Percentiles rank a stretch among this genome's conserved stretches.
phyloP scores from a whole-genome alignment of 1,140 invertebrate species.

The Brachionus asplanchnoidis region DNA sequence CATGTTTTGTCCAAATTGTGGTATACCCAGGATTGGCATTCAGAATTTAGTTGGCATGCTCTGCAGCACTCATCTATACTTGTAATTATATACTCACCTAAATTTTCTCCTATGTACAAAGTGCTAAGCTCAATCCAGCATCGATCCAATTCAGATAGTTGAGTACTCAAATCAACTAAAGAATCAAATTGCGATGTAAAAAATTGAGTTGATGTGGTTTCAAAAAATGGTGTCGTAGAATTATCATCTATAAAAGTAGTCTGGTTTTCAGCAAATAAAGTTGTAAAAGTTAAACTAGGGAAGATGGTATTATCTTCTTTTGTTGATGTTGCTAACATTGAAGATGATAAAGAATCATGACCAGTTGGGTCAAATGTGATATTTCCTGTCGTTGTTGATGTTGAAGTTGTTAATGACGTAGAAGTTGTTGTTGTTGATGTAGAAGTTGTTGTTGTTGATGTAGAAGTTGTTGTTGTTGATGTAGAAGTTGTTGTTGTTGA shows the following conservation, averaged over 20 bases:
- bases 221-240: not conserved
- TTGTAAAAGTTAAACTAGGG: not conserved
- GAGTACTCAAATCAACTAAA: not conserved
- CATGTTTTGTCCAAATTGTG: not conserved
- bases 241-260: not conserved
- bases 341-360: not conserved
- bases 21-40: constrained; percentile 38
- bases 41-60: not conserved
- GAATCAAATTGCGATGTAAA: not conserved
- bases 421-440: constrained; percentile 43
- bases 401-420: constrained; percentile 43
- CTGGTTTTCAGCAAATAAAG: not conserved
- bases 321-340: not conserved
- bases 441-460: constrained; percentile 42
- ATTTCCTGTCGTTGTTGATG: constrained; percentile 42
- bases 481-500: constrained; percentile 40
- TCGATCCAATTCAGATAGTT: not conserved
- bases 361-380: constrained; percentile 37
- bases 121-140: constrained; percentile 5
- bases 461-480: constrained; percentile 40
- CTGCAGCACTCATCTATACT: constrained; percentile 6
- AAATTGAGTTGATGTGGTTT: not conserved
- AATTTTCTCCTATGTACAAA: not conserved
- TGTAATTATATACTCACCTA: not conserved
- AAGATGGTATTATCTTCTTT: not conserved